A percentile compares a stretch with the other conserved stretches of the same genome.
These are phyloP conservation scores for Epinephelus cyanopodus DNA, from an alignment of 2,113 vertebrate species.

Conservation along the genomic window DNA sequence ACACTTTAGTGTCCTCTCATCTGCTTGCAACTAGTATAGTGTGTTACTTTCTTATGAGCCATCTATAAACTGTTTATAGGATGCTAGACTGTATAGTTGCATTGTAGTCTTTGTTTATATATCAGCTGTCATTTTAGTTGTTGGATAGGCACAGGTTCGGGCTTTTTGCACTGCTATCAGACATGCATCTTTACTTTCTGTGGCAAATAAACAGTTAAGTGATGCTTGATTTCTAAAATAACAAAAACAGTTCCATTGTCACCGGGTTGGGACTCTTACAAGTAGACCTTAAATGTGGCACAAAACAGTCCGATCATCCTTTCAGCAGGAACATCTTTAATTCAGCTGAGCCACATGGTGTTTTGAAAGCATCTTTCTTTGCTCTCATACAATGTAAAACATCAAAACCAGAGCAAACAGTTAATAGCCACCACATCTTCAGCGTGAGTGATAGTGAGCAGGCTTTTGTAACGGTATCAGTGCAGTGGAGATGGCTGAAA, in stretches of 20 bases:
- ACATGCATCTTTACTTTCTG: neutral
- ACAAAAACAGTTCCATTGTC: neutral
- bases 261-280: conserved; percentile 4
- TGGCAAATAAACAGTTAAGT: neutral
- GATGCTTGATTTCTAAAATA: conserved; percentile 7
- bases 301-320: conserved; percentile 33
- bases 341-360: conserved; percentile 46
- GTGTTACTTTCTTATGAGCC: neutral
- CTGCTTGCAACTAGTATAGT: neutral
- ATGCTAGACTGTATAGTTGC: neutral
- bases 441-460: conserved; percentile 54
- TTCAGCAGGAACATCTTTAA: conserved; percentile 36
- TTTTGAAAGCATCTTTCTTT: conserved; percentile 56
- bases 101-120: neutral
- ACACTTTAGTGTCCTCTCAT: neutral
- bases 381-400: conserved; percentile 47
- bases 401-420: conserved; percentile 54
- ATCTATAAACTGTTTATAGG: neutral
- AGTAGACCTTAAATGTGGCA: conserved; percentile 10
- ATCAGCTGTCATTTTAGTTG: neutral
- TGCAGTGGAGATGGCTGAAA: conserved; percentile 63
- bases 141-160: neutral
- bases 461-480: conserved; percentile 64
- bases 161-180: neutral
- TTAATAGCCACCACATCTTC: conserved; percentile 43